These are phyloP conservation scores for Osedax frankpressi DNA, from an alignment of 2,888 invertebrate species.

Conservation along the genomic window DNA sequence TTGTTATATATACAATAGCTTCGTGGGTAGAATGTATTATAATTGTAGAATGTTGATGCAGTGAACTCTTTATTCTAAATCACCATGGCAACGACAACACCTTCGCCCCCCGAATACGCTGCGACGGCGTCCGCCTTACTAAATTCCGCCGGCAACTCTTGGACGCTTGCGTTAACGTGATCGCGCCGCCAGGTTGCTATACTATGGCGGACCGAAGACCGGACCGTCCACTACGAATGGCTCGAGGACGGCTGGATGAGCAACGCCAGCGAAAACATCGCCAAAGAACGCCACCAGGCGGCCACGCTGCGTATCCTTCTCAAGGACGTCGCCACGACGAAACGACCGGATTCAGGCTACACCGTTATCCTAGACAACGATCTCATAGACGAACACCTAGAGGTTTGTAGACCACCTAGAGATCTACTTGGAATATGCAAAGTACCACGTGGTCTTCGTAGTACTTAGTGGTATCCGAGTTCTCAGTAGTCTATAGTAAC, in stretches of 20 bases:
- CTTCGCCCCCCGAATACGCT: no score
- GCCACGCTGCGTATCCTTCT: not conserved
- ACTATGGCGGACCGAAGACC: constrained; percentile 62
- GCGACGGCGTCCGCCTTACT: no score
- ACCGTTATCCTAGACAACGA: not conserved
- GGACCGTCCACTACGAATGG: constrained; percentile 83
- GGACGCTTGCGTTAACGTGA: constrained; percentile 29
- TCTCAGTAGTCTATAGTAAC: no score
- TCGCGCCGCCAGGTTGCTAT: constrained; percentile 56
- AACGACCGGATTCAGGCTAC: not conserved
- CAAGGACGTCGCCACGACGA: not conserved
- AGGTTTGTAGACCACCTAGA: no score
- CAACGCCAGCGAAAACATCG: constrained; percentile 39
- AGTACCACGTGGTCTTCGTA: no score
- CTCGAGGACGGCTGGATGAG: constrained; percentile 54
- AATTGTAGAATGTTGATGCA: no score
- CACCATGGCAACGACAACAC: no score
- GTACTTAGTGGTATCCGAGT: no score
- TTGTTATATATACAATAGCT: no score
- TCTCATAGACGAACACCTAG: not conserved
- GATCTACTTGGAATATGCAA: no score
- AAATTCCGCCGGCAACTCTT: constrained; percentile 24
- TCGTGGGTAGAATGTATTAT: no score
- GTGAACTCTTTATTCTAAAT: no score
- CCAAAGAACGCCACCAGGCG: constrained; percentile 19